Base-by-base conservation (phyloP, 2,797 vertebrate genomes). In the Lagodon rhomboides region DNA sequence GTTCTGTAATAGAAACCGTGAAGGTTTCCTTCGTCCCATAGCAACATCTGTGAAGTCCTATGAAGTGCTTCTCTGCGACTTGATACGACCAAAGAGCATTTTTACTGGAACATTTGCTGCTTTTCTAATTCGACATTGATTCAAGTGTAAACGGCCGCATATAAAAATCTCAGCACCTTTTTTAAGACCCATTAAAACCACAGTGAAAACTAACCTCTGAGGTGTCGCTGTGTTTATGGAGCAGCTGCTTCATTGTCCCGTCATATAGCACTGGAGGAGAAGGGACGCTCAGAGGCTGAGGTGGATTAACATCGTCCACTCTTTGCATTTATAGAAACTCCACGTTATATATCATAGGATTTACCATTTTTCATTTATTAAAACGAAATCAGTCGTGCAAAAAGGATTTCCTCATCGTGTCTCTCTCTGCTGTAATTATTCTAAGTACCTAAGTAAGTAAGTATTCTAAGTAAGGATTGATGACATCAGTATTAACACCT, bases 361-460 rank as follows among this genome's bases (percentile, higher is more conserved):
- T 46, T 6, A 46, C 30, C 25, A 30, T 82, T 69, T 80, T 73
- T 64, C 10, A 79, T 76, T 77, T 18, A 22, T 65, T 80, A 68
- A 82, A 77, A 43, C 49, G 68, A 10, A 30, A 22, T 55, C 46
- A 53, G 62, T 1, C 53, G 20, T 69, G 62, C 61, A 43, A 64
- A 60, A 61, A 20, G 63, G 75, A 75, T 80, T 72, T 75, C 7
- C n/a, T 23, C 5, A 5, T 76, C 64, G 59, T 59, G 12, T 62
- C 38, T 17, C 22, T 63, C 25, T 47, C 5, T 30, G 2, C 30
- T 47, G 49, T 73, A 13, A 76, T 79, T 64, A 69, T 38, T 58
- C 43, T 34, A 60, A 70, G 47, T 73, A 50, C n/a, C 34, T 25
- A 47, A n/a, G n/a, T n/a, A n/a, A n/a, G n/a, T n/a, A n/a, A n/a